These are phyloP conservation scores for Galbula dea DNA, from an alignment of 2,113 vertebrate species.

Conservation along the genomic window DNA sequence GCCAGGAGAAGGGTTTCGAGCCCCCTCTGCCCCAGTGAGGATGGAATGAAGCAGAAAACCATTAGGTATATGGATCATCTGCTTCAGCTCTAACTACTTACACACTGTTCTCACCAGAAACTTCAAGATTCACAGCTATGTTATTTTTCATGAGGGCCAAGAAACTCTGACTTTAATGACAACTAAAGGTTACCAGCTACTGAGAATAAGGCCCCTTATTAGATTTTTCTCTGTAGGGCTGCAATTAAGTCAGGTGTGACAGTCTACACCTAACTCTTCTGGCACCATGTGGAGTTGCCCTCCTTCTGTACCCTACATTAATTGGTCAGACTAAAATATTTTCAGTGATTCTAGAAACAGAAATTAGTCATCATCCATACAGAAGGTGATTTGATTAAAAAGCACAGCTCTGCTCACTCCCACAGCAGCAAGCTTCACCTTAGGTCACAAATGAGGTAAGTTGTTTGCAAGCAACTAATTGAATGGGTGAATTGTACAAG, in stretches of 20 bases:
- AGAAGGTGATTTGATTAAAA: neutral
- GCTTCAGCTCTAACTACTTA: neutral
- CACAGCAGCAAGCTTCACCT: neutral
- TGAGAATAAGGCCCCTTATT: neutral
- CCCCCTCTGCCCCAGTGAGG: neutral
- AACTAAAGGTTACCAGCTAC: neutral
- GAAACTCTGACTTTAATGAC: neutral
- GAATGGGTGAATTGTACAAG: neutral
- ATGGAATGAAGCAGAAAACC: neutral
- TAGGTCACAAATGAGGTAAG: neutral
- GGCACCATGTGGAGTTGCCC: neutral
- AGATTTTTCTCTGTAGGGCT: neutral
- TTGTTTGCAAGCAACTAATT: neutral
- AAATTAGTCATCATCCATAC: neutral
- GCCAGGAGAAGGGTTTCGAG: neutral
- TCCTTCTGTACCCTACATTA: neutral
- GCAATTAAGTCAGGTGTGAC: neutral
- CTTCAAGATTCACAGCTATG: neutral
- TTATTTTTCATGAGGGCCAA: neutral
- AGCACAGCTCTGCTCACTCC: neutral
- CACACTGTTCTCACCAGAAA: fast-evolving
- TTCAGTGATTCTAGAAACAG: neutral
- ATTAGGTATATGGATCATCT: fast-evolving
- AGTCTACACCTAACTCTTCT: neutral
- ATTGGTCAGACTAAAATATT: neutral